Base-by-base conservation (phyloP, 2,113 vertebrate genomes). In the Ictalurus punctatus region DNA sequence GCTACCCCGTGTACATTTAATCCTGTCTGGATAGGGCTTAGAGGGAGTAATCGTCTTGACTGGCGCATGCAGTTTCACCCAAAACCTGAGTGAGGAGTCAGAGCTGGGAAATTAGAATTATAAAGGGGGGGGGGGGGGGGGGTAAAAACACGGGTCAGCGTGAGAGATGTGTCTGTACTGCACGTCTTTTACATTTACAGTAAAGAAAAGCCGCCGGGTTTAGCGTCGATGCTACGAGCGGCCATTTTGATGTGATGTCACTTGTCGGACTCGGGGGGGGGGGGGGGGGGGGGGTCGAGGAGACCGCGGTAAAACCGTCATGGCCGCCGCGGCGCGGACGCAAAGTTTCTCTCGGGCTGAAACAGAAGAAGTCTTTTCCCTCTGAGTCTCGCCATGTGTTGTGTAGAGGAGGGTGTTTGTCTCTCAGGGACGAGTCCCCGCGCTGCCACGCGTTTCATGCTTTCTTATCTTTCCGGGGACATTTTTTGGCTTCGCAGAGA, bases 391-490 rank as follows among this genome's bases (percentile, higher is more conserved):
- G 25, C 9, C 0, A 23, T 2, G 71, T 76, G 5, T 12, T n/a
- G 44, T 79, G 76, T 16, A 79, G 76, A 76, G 73, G 40, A 25
- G 21, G 25, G 40, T n/a, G 23, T 79, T 0, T n/a, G 1, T 78
- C 23, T 78, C 74, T 52, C 21, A 78, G 61, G 61, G 61, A 63
- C 61, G 1, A 63, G 25, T 78, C 44, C 13, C 12, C 23, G 16
- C 44, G 6, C 44, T 48, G 76, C 12, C 76, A 52, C 44, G n/a
- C 14, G 25, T 6, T n/a, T 48, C 74, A 79, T 6, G 34, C 30
- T 61, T 61, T 83, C 21, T 83, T 23, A 83, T 63, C 58, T 37
- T 61, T 23, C n/a, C 21, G 58, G 56, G 81, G 58, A 83, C 81
- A 23, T 37, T 83, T 61, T 61, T 59, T 79, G 76, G 81, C 34